phyloP scores from a whole-genome alignment of 2,888 invertebrate species.

The Drosophila phalerata region DNA sequence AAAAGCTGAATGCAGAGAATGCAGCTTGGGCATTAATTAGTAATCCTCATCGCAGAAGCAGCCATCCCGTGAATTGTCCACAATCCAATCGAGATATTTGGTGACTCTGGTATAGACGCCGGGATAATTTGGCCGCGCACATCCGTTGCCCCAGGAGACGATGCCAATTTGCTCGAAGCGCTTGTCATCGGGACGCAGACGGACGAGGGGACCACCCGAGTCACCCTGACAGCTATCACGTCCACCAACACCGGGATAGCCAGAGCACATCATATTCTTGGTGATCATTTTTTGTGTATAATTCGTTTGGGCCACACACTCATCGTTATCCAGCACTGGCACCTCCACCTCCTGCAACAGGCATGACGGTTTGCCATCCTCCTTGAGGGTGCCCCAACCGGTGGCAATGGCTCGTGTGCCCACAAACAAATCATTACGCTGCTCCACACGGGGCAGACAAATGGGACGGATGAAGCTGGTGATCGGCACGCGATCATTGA shows the following conservation, averaged over 20 bases:
- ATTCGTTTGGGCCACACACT: constrained; percentile 90
- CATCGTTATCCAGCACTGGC: constrained; percentile 88
- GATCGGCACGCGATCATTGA: constrained; percentile 93
- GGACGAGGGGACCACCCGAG: constrained; percentile 89
- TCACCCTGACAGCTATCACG: constrained; percentile 85
- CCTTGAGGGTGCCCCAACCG: constrained; percentile 95
- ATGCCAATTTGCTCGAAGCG: constrained; percentile 94
- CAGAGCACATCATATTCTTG: constrained; percentile 90
- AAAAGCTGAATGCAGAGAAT: constrained; percentile 35
- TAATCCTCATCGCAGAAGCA: constrained; percentile 90
- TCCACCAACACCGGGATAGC: constrained; percentile 82
- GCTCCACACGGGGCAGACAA: constrained; percentile 90
- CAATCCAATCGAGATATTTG: constrained; percentile 93
- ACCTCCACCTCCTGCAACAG: constrained; percentile 94
- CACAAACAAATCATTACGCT: constrained; percentile 90
- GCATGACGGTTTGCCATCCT: constrained; percentile 94
- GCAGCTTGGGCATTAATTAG: constrained; percentile 38
- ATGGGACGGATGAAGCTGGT: constrained; percentile 93
- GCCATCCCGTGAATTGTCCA: constrained; percentile 91
- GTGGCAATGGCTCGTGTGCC: constrained; percentile 91
- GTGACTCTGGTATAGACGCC: constrained; percentile 94
- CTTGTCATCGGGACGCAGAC: constrained; percentile 90
- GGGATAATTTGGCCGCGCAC: constrained; percentile 93
- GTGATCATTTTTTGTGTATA: constrained; percentile 94
- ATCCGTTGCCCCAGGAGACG: constrained; percentile 96